phyloP scores from a whole-genome alignment of 2,113 vertebrate genomes.

The Psammodynastes pulverulentus region DNA sequence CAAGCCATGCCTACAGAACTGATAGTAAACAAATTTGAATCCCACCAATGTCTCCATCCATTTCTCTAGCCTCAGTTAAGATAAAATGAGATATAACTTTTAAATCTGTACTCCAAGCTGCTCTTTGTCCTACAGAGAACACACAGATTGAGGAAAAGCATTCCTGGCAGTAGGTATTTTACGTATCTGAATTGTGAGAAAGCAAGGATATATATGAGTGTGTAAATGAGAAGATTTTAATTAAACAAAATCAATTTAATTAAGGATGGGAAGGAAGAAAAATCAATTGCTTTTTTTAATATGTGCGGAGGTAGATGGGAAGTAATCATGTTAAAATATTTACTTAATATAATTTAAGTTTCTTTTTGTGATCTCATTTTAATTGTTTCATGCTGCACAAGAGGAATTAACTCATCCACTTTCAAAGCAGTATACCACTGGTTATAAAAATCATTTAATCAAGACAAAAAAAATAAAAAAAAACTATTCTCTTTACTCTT shows the following conservation, averaged over 20 bases:
- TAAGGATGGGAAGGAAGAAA: not conserved
- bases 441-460: not conserved
- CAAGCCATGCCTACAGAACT: no score
- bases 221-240: not conserved
- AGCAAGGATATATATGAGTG: not conserved
- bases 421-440: not conserved
- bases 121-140: not conserved
- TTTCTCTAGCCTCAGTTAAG: not conserved
- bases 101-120: not conserved
- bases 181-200: not conserved
- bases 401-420: not conserved
- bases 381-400: not conserved
- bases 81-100: not conserved
- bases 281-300: not conserved
- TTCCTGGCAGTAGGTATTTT: not conserved
- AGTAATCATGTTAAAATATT: not conserved
- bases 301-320: not conserved
- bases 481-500: not conserved
- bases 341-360: not conserved
- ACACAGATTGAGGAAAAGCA: not conserved
- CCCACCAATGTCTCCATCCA: no score
- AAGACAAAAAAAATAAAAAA: not conserved
- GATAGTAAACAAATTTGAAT: no score
- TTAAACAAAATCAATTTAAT: not conserved
- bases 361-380: not conserved